These are phyloP conservation scores for Eupithecia subumbrata DNA, from an alignment of 2,888 invertebrate species.

Conservation along the genomic window DNA sequence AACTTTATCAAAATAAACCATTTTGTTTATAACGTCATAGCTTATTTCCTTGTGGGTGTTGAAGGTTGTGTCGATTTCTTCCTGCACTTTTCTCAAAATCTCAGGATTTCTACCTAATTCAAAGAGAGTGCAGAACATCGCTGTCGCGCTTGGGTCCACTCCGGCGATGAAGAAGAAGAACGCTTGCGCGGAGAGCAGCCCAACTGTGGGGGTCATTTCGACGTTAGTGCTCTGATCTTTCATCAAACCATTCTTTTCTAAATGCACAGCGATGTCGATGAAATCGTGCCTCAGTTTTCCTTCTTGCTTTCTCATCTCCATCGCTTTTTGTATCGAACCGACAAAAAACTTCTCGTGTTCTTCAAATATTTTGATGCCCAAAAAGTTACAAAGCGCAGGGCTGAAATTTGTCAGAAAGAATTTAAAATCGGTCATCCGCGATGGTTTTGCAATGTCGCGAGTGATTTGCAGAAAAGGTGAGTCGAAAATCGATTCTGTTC, in stretches of 20 bases:
- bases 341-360: conserved; percentile 63
- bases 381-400: conserved; percentile 41
- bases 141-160: conserved; percentile 55
- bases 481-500: conserved; percentile 59
- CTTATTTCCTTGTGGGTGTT: conserved; percentile 44
- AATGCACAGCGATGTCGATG: conserved; percentile 57
- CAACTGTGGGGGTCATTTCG: conserved; percentile 61
- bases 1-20: conserved; percentile 50
- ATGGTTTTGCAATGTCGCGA: conserved; percentile 40
- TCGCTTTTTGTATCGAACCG: conserved; percentile 57
- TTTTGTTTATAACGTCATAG: conserved; percentile 47
- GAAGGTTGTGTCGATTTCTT: conserved; percentile 45
- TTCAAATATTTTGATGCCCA: conserved; percentile 55
- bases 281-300: conserved; percentile 62
- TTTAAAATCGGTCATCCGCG: conserved; percentile 42
- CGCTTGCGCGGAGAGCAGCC: conserved; percentile 41
- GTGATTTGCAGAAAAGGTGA: conserved; percentile 59
- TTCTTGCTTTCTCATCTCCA: conserved; percentile 54
- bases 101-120: conserved; percentile 52
- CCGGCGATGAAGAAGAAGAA: conserved; percentile 57
- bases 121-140: conserved; percentile 49
- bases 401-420: conserved; percentile 44
- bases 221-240: conserved; percentile 54
- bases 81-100: conserved; percentile 47
- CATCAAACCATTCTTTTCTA: conserved; percentile 59